Conservation (phyloP, 1,140 invertebrate species). For the Phymastichus coffea region DNA sequence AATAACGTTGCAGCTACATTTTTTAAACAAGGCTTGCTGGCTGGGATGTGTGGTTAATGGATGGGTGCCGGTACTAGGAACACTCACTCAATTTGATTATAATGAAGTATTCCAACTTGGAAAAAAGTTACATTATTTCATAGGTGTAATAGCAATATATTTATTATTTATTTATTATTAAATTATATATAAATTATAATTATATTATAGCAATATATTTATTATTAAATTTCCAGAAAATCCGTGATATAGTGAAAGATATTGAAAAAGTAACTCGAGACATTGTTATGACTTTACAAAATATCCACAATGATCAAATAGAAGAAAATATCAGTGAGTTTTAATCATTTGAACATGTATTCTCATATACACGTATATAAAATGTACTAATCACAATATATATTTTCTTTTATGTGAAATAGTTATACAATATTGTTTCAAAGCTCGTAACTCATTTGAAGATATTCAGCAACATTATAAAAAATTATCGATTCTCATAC, state of each 20-base stretch:
- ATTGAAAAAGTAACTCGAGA: constrained; percentile 70
- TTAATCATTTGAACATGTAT: not conserved
- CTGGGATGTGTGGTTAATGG: no score
- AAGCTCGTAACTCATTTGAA: constrained; percentile 61
- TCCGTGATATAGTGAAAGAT: constrained; percentile 65
- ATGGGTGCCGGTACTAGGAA: no score
- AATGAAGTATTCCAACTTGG: not conserved
- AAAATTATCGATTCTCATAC: constrained; percentile 62
- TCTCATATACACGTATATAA: constrained; percentile 22
- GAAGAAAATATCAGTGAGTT: constrained; percentile 59
- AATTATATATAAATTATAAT: not conserved
- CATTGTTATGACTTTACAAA: constrained; percentile 69
- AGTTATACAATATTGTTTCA: constrained; percentile 60
- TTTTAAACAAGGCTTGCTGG: no score
- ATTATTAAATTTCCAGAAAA: constrained; percentile 60
- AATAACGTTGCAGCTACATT: no score
- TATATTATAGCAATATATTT: not conserved
- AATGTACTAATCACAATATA: constrained; percentile 15
- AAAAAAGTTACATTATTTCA: not conserved
- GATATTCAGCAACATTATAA: constrained; percentile 60
- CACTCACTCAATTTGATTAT: not conserved
- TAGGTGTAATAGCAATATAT: constrained; percentile 4
- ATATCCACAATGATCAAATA: constrained; percentile 66
- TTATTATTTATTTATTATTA: constrained; percentile 23
- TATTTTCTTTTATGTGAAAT: constrained; percentile 34